Evolutionary conservation across 2,113 vertebrate genomes (phyloP).

Genomic region (Siphamia tubifer): DNA sequence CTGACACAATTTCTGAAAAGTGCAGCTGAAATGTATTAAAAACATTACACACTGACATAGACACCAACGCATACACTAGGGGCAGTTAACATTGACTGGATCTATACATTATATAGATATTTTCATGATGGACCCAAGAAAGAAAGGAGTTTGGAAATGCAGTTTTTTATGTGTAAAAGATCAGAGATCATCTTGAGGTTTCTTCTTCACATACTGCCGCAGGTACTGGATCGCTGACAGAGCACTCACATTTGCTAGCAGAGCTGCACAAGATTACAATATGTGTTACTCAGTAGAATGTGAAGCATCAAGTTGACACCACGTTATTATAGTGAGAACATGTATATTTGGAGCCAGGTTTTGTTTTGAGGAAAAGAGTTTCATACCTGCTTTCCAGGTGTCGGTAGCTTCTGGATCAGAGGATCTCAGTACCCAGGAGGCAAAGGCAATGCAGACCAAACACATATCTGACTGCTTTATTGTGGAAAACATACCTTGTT

Average conservation of each 20-base stretch:
- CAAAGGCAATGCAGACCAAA: constrained; percentile 94
- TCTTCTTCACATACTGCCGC: constrained; percentile 77
- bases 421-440: constrained; percentile 92
- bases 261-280: constrained; percentile 78
- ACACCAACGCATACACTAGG: not conserved
- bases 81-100: not conserved
- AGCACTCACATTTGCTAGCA: constrained; percentile 91
- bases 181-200: constrained; percentile 46
- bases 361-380: too few species aligned
- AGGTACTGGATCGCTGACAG: constrained; percentile 95
- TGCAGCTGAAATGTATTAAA: not conserved
- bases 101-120: not conserved
- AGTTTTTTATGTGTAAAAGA: not conserved
- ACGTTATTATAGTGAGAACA: too few species aligned
- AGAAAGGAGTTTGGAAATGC: constrained; percentile 43
- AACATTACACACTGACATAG: not conserved
- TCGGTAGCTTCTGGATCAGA: constrained; percentile 86
- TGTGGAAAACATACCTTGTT: constrained; percentile 59
- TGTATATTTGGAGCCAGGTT: too few species aligned
- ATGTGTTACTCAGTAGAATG: constrained; percentile 9
- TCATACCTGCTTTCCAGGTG: constrained; percentile 92
- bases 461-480: constrained; percentile 87
- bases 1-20: too few species aligned
- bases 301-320: not conserved
- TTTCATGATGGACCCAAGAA: constrained; percentile 55